Conservation (phyloP, 2,888 invertebrate species). For the Macaria liturata region DNA sequence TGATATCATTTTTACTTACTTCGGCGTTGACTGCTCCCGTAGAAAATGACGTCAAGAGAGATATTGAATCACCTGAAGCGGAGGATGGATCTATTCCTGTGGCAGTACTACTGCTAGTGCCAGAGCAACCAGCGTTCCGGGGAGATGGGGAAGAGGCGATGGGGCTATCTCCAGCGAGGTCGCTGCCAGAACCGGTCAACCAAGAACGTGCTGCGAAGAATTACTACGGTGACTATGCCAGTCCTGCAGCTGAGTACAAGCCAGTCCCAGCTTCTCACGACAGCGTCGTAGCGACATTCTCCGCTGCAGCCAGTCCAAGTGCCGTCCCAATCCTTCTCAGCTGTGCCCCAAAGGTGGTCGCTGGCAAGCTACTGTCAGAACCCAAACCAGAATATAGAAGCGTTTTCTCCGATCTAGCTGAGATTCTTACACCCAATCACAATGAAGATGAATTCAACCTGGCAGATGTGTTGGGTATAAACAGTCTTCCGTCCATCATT, state of each 20-base stretch:
- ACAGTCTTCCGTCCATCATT: constrained; percentile 21
- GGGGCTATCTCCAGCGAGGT: constrained; percentile 4
- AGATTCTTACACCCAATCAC: constrained; percentile 3
- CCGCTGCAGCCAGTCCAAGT: constrained; percentile 6
- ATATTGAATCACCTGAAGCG: constrained; percentile 4
- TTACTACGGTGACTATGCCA: constrained; percentile 12
- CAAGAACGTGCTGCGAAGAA: constrained; percentile 10
- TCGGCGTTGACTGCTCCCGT: constrained; percentile 15
- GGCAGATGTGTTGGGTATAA: constrained; percentile 17
- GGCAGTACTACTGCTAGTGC: constrained; percentile 20
- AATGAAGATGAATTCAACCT: constrained; percentile 3
- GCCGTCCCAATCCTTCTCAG: constrained; percentile 43
- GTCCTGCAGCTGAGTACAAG: constrained; percentile 1
- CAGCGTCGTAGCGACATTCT: constrained; percentile 14
- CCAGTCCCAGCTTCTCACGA: constrained; percentile 5
- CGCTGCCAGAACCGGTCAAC: constrained; percentile 2
- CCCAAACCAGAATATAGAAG: constrained; percentile 15
- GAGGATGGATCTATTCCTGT: constrained; percentile 20
- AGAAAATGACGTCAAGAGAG: constrained; percentile 13
- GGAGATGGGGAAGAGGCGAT: constrained; percentile 12
- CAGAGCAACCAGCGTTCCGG: constrained; percentile 15
- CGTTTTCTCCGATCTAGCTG: constrained; percentile 9
- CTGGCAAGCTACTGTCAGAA: constrained; percentile 36
- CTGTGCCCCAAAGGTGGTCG: constrained; percentile 44
- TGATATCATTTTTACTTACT: constrained; percentile 17